Evolutionary conservation across 1,140 invertebrate species (phyloP), one percentile per base, ranked within the genome.

Genomic region (Bombus cullumanus): DNA sequence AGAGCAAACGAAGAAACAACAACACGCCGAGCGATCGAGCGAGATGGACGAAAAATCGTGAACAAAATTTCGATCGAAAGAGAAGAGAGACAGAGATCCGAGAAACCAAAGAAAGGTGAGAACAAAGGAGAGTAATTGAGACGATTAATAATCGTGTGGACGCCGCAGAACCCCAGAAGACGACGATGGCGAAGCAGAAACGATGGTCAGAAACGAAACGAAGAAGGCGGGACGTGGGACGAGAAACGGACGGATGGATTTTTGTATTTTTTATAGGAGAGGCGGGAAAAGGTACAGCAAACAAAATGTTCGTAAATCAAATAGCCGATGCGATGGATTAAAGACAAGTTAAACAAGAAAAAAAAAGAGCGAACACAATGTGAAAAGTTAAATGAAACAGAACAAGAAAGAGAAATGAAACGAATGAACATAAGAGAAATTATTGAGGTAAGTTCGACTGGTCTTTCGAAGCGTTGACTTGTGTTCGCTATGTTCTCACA

Each of bases 231-330:
- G 71, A 57, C 41, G 74, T 72, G 47, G 73, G 47, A 57, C 41
- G 78, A 66, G 53, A n/a, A 76, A 69, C 59, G 82, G 76, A 81
- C n/a, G 77, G 69, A 87, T 62, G 77, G 73, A 59, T 71, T 39
- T 28, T 39, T 13, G 18, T 69, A 31, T 64, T 68, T 31, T 31
- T 73, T 53, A 34, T 2, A 43, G n/a, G 88, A 69, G 47, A 53
- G 74, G 31, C 28, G 57, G 91, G 91, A 89, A 91, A 89, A 95
- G 95, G 95, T 95, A 96, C 94, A 96, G 96, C 96, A 96, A 96
- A 95, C 72, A 97, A 96, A 96, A 96, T 95, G 96, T 62, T 90
- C 91, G 95, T 95, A 95, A 96, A 96, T 96, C 95, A 96, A 96
- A 96, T 96, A 87, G 95, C 94, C 95, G 94, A 90, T 94, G 85